Evolutionary conservation across 2,888 invertebrate genomes (phyloP).

Genomic region (Aporophyla lueneburgensis): DNA sequence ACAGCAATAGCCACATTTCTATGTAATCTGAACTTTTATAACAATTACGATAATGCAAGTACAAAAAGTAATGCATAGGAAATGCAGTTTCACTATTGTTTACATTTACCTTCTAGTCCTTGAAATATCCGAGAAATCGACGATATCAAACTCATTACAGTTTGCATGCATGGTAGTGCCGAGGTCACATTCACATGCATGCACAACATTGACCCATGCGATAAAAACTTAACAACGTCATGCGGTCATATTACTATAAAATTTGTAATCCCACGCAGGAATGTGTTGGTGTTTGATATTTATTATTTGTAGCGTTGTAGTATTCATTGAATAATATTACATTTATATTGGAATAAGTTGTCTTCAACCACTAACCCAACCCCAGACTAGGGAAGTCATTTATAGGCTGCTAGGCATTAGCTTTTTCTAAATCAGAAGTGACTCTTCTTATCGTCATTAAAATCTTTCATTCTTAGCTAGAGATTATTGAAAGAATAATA

Average conservation of each 20-base stretch:
- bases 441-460: neutral
- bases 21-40: constrained; percentile 17
- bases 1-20: neutral
- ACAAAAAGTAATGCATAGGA: constrained; percentile 39
- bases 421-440: neutral
- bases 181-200: constrained; percentile 68
- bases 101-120: constrained; percentile 54
- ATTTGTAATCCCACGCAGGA: constrained; percentile 30
- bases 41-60: constrained; percentile 1
- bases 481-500: too few species aligned
- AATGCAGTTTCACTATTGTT: constrained; percentile 51
- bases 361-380: neutral
- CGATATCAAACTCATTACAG: constrained; percentile 60
- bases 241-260: constrained; percentile 52
- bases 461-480: too few species aligned
- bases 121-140: constrained; percentile 62
- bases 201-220: constrained; percentile 62
- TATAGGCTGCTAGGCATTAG: neutral
- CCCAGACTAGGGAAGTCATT: neutral
- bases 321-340: neutral
- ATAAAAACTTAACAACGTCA: constrained; percentile 62
- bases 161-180: constrained; percentile 65
- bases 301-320: constrained; percentile 3
- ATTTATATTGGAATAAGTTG: neutral
- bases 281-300: constrained; percentile 7